Base-by-base conservation (phyloP, 2,797 vertebrate species). In the Parambassis ranga region DNA sequence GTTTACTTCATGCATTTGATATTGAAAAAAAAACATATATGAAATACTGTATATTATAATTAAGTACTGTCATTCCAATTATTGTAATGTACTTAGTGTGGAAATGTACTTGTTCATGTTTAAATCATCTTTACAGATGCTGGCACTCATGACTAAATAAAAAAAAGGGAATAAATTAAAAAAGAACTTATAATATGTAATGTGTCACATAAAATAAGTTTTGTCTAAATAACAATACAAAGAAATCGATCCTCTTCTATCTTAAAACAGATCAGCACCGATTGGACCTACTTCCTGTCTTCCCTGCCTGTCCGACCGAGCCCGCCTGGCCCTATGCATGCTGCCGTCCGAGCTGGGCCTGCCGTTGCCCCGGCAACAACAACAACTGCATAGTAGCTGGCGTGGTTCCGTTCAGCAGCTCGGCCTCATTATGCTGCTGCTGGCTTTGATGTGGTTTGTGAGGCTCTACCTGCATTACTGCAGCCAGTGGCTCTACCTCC, bases 381-480 rank as follows among this genome's bases (percentile, higher is more conserved):
- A 80, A 74, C 73, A 81, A 67, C 72, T 22, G 51, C 75, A 56
- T 60, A 58, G 76, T 59, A 50, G 82, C 77, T 83, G 85, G 81
- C 77, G 66, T 61, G 68, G 73, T 75, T 87, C 50, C 46, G 74
- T 76, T 82, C 63, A 48, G 78, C 88, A 93, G 67, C 93, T 95
- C 84, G 91, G 92, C 90, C 89, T 93, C 71, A 86, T 94, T 35
- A 14, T 90, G 20, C 78, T 92, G 77, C 86, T 97, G 72, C 71
- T 93, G 46, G 75, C 91, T 86, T 87, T 95, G 78, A 93, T 96
- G 87, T 98, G 96, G 95, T 97, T 98, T 67, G 75, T 92, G 78
- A 93, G 95, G 79, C 94, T 98, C 62, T 97, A 96, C 90, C 80
- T 98, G 87, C 97, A 97, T 90, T 98, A 98, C 91, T 89, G 93